Evolutionary conservation across 37 sponge, comb jelly and placozoan genomes (phyloP), one percentile per base, ranked within the genome.

Genomic region (Cladorhizidae sp.): DNA sequence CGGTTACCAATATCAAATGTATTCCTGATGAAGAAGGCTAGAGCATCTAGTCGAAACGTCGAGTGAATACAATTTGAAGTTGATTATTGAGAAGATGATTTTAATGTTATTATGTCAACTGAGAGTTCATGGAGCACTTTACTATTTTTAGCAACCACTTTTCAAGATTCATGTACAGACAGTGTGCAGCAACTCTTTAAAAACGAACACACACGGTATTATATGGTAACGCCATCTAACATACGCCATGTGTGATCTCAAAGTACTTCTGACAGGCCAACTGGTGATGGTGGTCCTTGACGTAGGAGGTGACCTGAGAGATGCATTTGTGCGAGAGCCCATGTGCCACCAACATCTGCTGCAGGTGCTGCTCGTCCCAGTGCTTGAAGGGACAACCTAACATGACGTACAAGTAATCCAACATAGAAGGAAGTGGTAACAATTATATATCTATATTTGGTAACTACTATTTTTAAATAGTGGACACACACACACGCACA

Each of bases 201-300:
- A n/a, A n/a, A n/a, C n/a, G n/a, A n/a, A n/a, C n/a, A 61, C 28
- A 61, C 28, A 61, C 3, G 62, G 17, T 17, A 61, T 17, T 6
- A 23, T 61, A n/a, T n/a, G n/a, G 62, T 61, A 29, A 7, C n/a
- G 20, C 42, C 70, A 20, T 20, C 1, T 58, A 11, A 78, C 83
- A 67, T 41, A 85, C 86, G 21, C 39, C 70, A 38, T 88, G 88
- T 3, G 73, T 78, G 71, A 88, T 72, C 15, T 88, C 92, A 79
- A 89, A 98, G 90, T 98, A 95, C 71, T 82, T 88, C 51, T 85
- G 85, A 74, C 98, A 98, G 52, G 98, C 96, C 50, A 95, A 79
- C 62, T 98, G 96, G 71, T 95, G 95, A 62, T 98, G 96, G 0
- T 83, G 79, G 49, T 83, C 79, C 73, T 86, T 67, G 15, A 86